Evolutionary conservation across 2,888 invertebrate genomes (phyloP).

Genomic region (Dioctria linearis): DNA sequence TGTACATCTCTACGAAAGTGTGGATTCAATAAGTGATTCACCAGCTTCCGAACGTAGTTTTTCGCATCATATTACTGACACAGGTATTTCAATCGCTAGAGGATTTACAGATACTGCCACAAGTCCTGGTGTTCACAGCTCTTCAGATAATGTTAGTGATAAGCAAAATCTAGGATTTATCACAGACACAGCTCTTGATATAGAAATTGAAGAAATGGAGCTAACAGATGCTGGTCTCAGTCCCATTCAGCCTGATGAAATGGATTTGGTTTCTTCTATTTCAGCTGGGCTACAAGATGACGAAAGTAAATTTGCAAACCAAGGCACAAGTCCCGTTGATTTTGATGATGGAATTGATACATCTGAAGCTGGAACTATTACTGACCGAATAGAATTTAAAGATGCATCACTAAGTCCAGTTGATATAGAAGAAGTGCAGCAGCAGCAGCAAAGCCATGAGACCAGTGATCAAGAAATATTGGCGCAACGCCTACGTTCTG

Average conservation of each 20-base stretch:
- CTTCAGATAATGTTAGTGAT: constrained; percentile 62
- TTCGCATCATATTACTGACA: constrained; percentile 74
- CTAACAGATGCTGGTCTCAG: constrained; percentile 74
- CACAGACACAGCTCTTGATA: constrained; percentile 71
- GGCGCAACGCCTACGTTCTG: constrained; percentile 69
- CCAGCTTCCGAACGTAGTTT: constrained; percentile 72
- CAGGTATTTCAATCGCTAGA: constrained; percentile 73
- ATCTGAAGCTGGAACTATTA: constrained; percentile 73
- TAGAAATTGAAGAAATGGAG: constrained; percentile 72
- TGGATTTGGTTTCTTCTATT: constrained; percentile 66
- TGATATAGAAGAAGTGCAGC: constrained; percentile 63
- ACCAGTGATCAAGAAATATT: constrained; percentile 68
- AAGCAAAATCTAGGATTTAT: constrained; percentile 65
- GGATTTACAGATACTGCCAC: constrained; percentile 72
- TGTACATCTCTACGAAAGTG: constrained; percentile 72
- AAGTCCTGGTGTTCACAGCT: constrained; percentile 70
- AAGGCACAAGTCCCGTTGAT: constrained; percentile 73
- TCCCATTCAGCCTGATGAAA: constrained; percentile 74
- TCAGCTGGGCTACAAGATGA: constrained; percentile 67
- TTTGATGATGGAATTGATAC: constrained; percentile 72
- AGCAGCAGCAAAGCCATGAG: constrained; percentile 47
- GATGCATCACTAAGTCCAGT: constrained; percentile 74
- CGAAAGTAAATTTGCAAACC: constrained; percentile 70
- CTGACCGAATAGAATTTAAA: constrained; percentile 73
- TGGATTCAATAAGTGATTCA: constrained; percentile 68